Base-by-base conservation (phyloP, 35 echinoderm and acorn worm genomes). In the Antedon bifida region DNA sequence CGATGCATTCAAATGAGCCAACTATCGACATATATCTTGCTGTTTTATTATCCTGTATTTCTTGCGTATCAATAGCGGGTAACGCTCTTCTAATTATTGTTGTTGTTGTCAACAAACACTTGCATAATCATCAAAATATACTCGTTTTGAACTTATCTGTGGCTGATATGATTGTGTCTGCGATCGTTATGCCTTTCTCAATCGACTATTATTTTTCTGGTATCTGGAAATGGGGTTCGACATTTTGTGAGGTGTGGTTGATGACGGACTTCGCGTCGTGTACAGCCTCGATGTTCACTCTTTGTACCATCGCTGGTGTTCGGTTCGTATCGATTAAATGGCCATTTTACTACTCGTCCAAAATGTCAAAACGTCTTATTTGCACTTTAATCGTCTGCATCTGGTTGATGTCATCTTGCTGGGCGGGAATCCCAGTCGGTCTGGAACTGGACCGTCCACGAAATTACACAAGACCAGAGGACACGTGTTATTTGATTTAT, bases 361-460 rank as follows among this genome's bases (percentile, higher is more conserved):
- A 64, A 21, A 64, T 64, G 9, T 64, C 51, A 26, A 64, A 64
- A 64, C 51, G 1, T 23, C 51, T 64, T 19, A 64, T 64, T 64
- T 64, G 9, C 26, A 64, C 9, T 8, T 64, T 64, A 16, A 64
- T 64, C 9, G 9, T 64, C 51, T 64, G 9, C 51, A 64, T 64
- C 19, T 64, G 51, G 51, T 26, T 64, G 23, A 12, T 64, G 2
- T 64, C 51, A 11, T 64, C 16, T 5, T 64, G 51, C 19, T 64
- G 9, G 51, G 19, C 5, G 23, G 23, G 7, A 11, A 12, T 12
- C 9, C 51, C 51, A 26, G 16, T 64, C 23, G 51, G 9, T 64
- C 26, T 64, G 51, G 26, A 64, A 23, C 5, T 91, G 83, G 39
- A 83, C 83, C 34, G 84, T 83, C 0, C 91, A 88, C 45, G 23